Evolutionary conservation across 2,888 invertebrate genomes (phyloP).

Genomic region (Drosophila dives): DNA sequence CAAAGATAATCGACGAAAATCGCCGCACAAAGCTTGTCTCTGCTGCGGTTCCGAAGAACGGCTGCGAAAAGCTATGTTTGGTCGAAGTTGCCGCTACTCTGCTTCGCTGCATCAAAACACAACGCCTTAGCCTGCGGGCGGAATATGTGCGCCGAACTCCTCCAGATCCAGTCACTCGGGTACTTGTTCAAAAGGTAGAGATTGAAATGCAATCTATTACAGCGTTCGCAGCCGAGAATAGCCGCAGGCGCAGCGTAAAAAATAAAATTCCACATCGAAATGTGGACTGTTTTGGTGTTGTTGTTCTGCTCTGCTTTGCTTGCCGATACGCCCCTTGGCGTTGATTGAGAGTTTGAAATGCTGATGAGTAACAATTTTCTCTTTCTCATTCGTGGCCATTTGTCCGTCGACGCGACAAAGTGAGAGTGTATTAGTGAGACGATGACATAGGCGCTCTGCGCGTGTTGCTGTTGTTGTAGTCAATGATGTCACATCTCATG

Average conservation of each 20-base stretch:
- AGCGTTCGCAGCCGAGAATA: constrained; percentile 58
- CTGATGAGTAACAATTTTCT: constrained; percentile 13
- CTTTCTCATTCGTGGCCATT: constrained; percentile 26
- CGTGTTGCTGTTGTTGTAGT: constrained; percentile 20
- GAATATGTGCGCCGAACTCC: constrained; percentile 35
- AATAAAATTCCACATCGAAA: constrained; percentile 11
- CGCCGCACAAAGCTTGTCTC: constrained; percentile 3
- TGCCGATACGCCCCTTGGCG: constrained; percentile 55
- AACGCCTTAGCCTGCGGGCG: constrained; percentile 38
- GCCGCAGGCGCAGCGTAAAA: constrained; percentile 48
- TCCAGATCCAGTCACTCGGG: constrained; percentile 20
- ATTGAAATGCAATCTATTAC: neutral
- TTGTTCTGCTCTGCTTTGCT: constrained; percentile 46
- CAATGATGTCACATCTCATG: constrained; percentile 46
- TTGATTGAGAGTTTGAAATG: constrained; percentile 29
- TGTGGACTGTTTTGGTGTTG: constrained; percentile 2
- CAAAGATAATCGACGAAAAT: constrained; percentile 11
- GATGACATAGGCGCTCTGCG: constrained; percentile 33
- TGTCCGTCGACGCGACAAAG: constrained; percentile 43
- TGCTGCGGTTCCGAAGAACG: constrained; percentile 16
- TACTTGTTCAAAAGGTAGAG: neutral
- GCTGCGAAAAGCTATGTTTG: constrained; percentile 7
- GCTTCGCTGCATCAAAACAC: constrained; percentile 4
- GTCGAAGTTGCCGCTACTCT: neutral
- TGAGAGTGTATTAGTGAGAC: constrained; percentile 34